phyloP scores from a whole-genome alignment of 2,797 vertebrate genomes.

The Eulemur mongoz region DNA sequence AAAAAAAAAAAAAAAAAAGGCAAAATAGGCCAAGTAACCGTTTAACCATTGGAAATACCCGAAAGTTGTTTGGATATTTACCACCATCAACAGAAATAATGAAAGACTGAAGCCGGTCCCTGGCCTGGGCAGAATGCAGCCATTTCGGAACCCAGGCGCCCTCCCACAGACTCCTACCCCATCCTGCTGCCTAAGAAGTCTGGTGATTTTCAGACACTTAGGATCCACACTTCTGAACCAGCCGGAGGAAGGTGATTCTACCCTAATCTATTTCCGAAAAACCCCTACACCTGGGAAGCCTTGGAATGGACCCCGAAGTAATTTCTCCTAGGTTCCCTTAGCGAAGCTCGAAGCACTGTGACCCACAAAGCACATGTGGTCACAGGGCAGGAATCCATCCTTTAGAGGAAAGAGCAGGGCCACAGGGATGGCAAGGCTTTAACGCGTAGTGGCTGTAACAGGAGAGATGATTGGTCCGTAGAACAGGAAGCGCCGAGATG shows the following conservation, averaged over 20 bases:
- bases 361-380: background rate
- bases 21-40: background rate
- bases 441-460: background rate
- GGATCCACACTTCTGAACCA: background rate
- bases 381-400: background rate
- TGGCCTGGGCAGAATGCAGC: background rate
- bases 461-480: background rate
- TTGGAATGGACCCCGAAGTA: background rate
- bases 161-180: background rate
- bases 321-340: background rate
- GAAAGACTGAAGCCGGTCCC: background rate
- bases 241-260: background rate
- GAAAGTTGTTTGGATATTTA: background rate
- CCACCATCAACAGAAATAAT: background rate
- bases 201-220: background rate
- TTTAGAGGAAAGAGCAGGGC: background rate
- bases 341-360: background rate
- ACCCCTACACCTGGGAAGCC: background rate
- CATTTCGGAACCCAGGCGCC: background rate
- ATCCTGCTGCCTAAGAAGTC: background rate
- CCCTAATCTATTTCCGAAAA: background rate
- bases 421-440: background rate
- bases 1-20: too few relatives aligned
- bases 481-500: background rate
- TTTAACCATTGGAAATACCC: slow-evolving; percentile 15